Conservation (phyloP, 92 coral and sea anemone genomes). For the Porites lobata region DNA sequence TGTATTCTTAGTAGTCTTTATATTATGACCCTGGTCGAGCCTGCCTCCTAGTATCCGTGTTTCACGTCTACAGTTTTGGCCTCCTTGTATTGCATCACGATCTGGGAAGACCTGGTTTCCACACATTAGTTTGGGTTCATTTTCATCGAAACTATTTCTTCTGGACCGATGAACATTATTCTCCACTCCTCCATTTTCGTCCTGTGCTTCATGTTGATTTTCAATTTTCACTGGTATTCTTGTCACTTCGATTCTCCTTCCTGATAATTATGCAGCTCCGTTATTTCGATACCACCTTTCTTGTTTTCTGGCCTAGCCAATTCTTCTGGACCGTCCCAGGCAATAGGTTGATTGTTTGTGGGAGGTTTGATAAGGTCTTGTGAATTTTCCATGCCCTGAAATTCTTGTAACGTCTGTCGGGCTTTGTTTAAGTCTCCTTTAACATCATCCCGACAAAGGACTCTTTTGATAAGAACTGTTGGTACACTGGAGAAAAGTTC, state of each 20-base stretch:
- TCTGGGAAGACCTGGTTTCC: background rate
- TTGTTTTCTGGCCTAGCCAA: background rate
- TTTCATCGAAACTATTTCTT: background rate
- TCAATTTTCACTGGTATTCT: background rate
- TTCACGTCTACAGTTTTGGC: background rate
- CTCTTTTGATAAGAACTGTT: background rate
- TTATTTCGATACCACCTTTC: background rate
- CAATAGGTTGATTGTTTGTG: background rate
- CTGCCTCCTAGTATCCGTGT: slow-evolving; percentile 7
- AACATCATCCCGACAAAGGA: slow-evolving; percentile 67
- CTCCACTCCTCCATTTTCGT: background rate
- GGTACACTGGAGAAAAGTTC: background rate
- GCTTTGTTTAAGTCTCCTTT: slow-evolving; percentile 56
- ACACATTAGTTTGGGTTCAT: background rate
- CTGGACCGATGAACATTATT: background rate
- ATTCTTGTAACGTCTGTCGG: slow-evolving; percentile 7
- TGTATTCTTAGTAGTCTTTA: background rate
- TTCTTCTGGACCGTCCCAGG: background rate
- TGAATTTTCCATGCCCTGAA: slow-evolving; percentile 29
- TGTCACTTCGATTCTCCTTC: background rate
- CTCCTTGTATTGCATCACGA: background rate
- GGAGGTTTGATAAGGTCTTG: background rate
- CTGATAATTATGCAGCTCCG: background rate
- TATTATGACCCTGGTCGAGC: background rate
- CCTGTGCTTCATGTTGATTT: background rate